phyloP scores from a whole-genome alignment of 2,113 vertebrate genomes.

The Myanophis thanlyinensis region DNA sequence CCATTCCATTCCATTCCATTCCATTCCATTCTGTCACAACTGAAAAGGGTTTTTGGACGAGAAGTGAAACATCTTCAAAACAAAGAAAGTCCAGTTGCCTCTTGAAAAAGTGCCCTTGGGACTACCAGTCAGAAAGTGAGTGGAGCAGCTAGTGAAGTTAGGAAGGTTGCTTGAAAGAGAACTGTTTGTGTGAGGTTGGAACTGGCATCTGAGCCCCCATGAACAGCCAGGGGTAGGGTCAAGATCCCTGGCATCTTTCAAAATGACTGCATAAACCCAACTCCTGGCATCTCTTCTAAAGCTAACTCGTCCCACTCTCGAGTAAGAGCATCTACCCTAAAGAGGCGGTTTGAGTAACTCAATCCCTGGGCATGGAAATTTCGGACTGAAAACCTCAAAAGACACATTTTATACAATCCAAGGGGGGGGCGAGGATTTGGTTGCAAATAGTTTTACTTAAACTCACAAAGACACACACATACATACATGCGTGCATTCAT shows the following conservation, averaged over 20 bases:
- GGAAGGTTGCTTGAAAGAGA: neutral
- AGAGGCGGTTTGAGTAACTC: neutral
- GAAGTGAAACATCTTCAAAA: neutral
- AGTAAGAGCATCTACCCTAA: neutral
- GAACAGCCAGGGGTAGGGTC: neutral
- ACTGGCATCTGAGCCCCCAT: neutral
- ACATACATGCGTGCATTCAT: neutral
- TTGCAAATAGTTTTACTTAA: neutral
- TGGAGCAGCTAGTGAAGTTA: neutral
- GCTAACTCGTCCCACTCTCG: neutral
- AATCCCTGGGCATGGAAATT: neutral
- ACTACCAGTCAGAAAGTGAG: neutral
- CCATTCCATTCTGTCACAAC: too few species aligned
- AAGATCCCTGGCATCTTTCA: neutral
- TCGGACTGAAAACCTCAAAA: neutral
- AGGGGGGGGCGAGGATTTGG: neutral
- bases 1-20: too few species aligned
- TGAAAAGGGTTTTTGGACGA: neutral
- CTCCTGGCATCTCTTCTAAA: neutral
- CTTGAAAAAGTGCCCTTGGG: neutral
- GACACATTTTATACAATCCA: neutral
- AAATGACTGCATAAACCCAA: neutral
- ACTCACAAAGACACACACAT: neutral
- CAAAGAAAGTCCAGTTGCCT: neutral
- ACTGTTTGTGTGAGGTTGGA: neutral